Percentiles rank a stretch among this genome's conserved stretches.
phyloP scores from a whole-genome alignment of 2,797 vertebrate species.

The Sebastiscus tertius region DNA sequence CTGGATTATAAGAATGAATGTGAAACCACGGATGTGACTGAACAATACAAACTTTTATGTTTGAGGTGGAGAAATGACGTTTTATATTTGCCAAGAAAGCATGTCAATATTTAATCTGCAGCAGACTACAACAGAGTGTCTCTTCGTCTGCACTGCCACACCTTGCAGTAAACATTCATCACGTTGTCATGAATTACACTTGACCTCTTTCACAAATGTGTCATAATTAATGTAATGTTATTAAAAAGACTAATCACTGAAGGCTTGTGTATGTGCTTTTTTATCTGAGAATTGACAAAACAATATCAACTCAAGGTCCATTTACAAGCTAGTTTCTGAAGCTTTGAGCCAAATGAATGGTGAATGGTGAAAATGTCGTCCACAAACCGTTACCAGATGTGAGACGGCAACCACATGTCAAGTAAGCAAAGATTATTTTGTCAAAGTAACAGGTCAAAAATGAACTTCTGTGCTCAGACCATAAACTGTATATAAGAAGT shows the following conservation, averaged over 20 bases:
- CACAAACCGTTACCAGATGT: too few species aligned
- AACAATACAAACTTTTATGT: neutral
- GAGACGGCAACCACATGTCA: neutral
- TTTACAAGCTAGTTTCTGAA: too few species aligned
- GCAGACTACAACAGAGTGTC: neutral
- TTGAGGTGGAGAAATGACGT: neutral
- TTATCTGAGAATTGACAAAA: neutral
- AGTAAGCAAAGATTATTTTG: neutral
- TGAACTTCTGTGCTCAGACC: neutral
- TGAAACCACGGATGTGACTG: conserved; percentile 12
- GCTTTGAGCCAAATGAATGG: neutral
- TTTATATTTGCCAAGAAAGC: rapidly evolving
- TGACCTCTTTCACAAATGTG: conserved; percentile 11
- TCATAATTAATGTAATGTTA: conserved; percentile 15
- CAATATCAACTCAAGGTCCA: neutral
- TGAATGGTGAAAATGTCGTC: neutral
- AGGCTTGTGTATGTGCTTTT: neutral
- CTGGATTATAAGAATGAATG: neutral
- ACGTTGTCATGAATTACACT: neutral
- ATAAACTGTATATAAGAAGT: too few species aligned
- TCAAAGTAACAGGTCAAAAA: neutral
- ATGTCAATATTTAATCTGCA: neutral
- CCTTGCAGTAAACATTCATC: neutral
- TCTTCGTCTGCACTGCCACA: neutral
- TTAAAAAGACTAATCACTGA: conserved; percentile 38